phyloP scores from a whole-genome alignment of 2,888 invertebrate genomes.

The Halictus ligatus region DNA sequence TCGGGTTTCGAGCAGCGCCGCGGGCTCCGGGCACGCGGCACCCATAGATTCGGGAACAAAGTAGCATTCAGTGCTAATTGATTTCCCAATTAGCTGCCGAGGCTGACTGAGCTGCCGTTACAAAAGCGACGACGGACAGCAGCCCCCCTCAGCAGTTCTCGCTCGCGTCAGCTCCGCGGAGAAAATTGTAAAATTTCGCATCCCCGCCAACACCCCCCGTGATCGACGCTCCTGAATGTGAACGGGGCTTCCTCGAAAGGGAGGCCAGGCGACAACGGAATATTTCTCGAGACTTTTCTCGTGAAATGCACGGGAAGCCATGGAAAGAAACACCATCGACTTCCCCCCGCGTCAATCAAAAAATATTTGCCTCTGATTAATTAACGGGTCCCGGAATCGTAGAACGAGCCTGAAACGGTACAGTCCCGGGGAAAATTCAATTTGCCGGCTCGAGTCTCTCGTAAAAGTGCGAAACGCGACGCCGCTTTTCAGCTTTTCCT shows the following conservation, averaged over 20 bases:
- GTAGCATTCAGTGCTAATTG: constrained; percentile 25
- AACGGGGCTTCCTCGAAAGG: background rate
- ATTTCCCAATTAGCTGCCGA: constrained; percentile 20
- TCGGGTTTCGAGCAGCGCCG: background rate
- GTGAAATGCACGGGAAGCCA: background rate
- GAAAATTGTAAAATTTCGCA: background rate
- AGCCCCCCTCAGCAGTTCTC: background rate
- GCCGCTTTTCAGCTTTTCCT: background rate
- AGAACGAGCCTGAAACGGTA: background rate
- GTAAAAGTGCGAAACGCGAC: background rate
- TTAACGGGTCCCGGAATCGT: background rate
- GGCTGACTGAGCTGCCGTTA: background rate
- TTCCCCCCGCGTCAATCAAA: background rate
- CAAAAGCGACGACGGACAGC: constrained; percentile 9
- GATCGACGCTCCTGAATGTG: background rate
- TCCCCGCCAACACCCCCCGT: background rate
- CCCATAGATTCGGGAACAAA: constrained; percentile 2
- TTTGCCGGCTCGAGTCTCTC: background rate
- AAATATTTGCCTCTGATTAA: background rate
- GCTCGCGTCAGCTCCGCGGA: background rate
- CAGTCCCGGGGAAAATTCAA: background rate
- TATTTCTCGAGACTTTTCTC: constrained; percentile 4
- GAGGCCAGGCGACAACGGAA: background rate
- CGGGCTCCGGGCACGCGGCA: background rate
- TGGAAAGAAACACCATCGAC: background rate